Evolutionary conservation across 2,888 invertebrate species (phyloP).

Genomic region (Phorcus lineatus): DNA sequence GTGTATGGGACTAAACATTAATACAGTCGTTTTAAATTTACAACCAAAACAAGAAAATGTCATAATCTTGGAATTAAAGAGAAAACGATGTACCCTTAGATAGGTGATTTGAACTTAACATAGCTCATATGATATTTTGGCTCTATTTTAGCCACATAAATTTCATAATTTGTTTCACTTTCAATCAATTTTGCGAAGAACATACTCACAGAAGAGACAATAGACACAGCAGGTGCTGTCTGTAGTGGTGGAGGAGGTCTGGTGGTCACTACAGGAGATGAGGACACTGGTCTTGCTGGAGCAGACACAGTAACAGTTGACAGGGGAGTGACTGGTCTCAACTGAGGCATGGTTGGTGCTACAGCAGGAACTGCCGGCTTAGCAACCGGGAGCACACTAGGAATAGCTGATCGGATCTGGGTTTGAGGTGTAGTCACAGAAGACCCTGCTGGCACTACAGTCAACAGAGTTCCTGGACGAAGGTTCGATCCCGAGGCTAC

Average conservation of each 20-base stretch:
- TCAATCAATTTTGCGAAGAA: too few relatives aligned
- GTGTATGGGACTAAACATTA: too few relatives aligned
- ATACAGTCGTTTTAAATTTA: too few relatives aligned
- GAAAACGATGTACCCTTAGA: too few relatives aligned
- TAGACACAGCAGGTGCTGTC: slow-evolving; percentile 34
- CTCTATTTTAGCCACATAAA: too few relatives aligned
- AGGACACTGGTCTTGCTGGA: slow-evolving; percentile 6
- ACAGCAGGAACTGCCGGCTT: neutral
- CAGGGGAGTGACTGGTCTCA: slow-evolving; percentile 25
- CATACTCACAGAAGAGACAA: neutral
- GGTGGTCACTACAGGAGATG: neutral
- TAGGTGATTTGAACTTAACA: too few relatives aligned
- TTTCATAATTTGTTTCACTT: too few relatives aligned
- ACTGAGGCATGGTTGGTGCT: slow-evolving; percentile 34
- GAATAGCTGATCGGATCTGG: slow-evolving; percentile 19
- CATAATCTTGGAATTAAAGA: too few relatives aligned
- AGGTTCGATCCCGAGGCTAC: slow-evolving; percentile 45
- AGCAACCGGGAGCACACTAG: slow-evolving; percentile 16
- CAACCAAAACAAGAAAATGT: too few relatives aligned
- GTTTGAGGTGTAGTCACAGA: neutral
- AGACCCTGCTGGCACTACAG: slow-evolving; percentile 33
- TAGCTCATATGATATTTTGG: too few relatives aligned
- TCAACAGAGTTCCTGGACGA: slow-evolving; percentile 49
- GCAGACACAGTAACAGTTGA: slow-evolving; percentile 13
- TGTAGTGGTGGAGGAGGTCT: slow-evolving; percentile 46